Percentiles rank a stretch among this genome's conserved stretches.
Conservation (phyloP, 2,888 invertebrate species). For the Ceriagrion tenellum region DNA sequence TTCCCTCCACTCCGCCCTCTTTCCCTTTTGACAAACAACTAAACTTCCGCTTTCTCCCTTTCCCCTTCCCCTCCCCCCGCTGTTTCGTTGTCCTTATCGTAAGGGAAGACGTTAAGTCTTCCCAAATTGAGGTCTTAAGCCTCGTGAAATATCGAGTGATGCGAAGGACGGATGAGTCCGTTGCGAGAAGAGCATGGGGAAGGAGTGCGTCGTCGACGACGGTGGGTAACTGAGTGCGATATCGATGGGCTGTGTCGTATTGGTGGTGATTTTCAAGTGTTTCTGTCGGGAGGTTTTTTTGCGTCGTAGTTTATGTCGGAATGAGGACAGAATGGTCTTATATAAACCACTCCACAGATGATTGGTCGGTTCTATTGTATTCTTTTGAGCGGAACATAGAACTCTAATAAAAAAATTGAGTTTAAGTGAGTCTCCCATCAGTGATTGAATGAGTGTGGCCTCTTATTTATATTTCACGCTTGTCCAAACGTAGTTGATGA, state of each 20-base stretch:
- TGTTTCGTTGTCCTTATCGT: neutral
- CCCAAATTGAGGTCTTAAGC: constrained; percentile 66
- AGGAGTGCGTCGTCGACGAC: neutral
- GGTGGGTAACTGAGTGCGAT: neutral
- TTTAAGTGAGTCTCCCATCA: no score
- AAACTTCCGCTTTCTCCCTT: neutral
- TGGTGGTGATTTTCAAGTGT: neutral
- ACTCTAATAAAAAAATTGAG: neutral
- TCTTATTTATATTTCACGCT: no score
- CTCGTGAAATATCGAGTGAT: constrained; percentile 63
- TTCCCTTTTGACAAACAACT: constrained; percentile 15
- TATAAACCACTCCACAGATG: neutral
- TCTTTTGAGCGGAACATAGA: neutral
- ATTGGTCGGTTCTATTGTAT: neutral
- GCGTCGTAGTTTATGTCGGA: neutral
- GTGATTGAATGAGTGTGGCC: no score
- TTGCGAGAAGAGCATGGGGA: neutral
- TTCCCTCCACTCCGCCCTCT: neutral
- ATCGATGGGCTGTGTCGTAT: neutral
- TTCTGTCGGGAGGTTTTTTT: neutral
- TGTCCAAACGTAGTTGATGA: no score
- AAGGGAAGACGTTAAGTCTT: constrained; percentile 44
- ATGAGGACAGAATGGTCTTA: neutral
- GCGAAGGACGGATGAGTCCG: constrained; percentile 19
- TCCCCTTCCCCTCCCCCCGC: neutral